Conservation (phyloP, 1,140 invertebrate genomes). For the Neoseiulus cucumeris region DNA sequence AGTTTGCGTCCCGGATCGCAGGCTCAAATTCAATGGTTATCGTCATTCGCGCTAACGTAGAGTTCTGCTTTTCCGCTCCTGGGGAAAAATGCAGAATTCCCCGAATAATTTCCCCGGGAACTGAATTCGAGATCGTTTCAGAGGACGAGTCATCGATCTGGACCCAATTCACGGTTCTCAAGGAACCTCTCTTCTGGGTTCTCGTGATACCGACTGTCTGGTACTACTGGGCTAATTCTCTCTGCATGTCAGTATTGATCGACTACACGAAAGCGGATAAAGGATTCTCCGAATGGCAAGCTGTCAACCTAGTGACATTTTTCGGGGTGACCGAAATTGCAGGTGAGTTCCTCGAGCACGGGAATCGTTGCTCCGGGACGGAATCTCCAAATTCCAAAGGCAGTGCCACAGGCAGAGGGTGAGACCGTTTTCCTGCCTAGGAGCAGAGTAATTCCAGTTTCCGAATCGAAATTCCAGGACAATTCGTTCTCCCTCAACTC, state of each 20-base stretch:
- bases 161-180: neutral
- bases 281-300: neutral
- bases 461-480: no score
- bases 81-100: no score
- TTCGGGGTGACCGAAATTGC: neutral
- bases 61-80: no score
- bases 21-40: neutral
- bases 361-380: no score
- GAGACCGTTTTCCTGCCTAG: no score
- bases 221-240: neutral
- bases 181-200: neutral
- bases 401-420: no score
- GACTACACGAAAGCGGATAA: neutral
- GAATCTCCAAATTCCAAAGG: no score
- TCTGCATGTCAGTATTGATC: neutral
- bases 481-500: neutral
- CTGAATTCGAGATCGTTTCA: no score
- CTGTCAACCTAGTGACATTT: neutral
- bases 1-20: neutral
- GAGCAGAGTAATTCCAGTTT: no score
- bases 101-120: no score
- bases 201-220: neutral
- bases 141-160: neutral
- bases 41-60: no score
- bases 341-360: neutral